Evolutionary conservation across 2,888 invertebrate species (phyloP).

Genomic region (Luffia ferchaultella): DNA sequence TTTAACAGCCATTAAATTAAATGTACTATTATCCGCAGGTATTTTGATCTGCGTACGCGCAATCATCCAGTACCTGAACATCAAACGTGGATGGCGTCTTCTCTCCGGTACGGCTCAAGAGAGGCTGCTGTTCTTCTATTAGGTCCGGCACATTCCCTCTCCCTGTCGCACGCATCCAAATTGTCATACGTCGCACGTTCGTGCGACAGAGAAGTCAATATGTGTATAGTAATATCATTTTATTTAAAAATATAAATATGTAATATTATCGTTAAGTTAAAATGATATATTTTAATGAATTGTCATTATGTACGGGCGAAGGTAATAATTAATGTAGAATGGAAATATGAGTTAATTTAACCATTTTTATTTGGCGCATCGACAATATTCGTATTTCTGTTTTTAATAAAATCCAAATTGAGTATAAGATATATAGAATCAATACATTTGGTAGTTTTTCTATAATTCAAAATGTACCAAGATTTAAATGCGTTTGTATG

Average conservation of each 20-base stretch:
- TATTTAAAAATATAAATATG: too few relatives aligned
- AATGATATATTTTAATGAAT: too few relatives aligned
- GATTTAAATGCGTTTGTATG: too few relatives aligned
- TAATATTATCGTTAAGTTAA: too few relatives aligned
- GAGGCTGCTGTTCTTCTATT: conserved; percentile 88
- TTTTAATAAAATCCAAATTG: too few relatives aligned
- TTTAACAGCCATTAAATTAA: too few relatives aligned
- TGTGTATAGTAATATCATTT: background rate
- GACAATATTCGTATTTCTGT: too few relatives aligned
- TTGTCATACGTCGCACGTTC: background rate
- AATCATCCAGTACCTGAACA: conserved; percentile 87
- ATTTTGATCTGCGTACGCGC: conserved; percentile 88
- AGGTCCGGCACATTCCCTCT: conserved; percentile 16
- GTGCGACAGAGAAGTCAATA: background rate
- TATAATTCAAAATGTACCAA: too few relatives aligned
- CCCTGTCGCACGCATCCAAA: conserved; percentile 9
- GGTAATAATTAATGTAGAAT: background rate
- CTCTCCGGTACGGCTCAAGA: conserved; percentile 88
- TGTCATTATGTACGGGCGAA: background rate
- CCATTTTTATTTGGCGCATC: too few relatives aligned
- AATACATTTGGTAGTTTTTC: too few relatives aligned
- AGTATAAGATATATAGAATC: too few relatives aligned
- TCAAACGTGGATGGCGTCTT: conserved; percentile 88
- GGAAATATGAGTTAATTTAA: too few relatives aligned
- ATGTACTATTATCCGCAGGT: conserved; percentile 70